phyloP scores from a whole-genome alignment of 1,140 invertebrate species.

The Agrilus planipennis region DNA sequence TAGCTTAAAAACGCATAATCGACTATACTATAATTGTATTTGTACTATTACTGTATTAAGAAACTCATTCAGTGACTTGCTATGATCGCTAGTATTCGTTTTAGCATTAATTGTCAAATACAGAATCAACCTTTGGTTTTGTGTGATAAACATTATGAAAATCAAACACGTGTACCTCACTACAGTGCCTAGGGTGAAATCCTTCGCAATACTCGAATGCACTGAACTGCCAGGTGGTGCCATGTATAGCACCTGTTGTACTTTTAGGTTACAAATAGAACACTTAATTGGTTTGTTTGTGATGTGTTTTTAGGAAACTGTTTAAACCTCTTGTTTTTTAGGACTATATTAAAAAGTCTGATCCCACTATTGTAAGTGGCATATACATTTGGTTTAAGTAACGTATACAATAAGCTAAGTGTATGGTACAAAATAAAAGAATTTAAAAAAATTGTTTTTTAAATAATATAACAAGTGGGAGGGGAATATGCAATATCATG shows the following conservation, averaged over 20 bases:
- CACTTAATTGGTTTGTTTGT: too few species aligned
- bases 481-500: too few species aligned
- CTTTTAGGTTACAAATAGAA: background rate
- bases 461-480: too few species aligned
- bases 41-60: too few species aligned
- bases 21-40: conserved; percentile 7
- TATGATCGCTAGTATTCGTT: background rate
- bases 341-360: too few species aligned
- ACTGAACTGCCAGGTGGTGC: conserved; percentile 3
- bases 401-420: too few species aligned
- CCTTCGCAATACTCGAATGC: conserved; percentile 23
- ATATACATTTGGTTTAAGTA: too few species aligned
- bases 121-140: conserved; percentile 25
- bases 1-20: conserved; percentile 1
- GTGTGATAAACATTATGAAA: conserved; percentile 30
- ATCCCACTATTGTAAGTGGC: too few species aligned
- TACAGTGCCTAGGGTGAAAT: conserved; percentile 29
- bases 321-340: too few species aligned
- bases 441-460: too few species aligned
- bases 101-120: conserved; percentile 3
- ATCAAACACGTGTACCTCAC: conserved; percentile 28
- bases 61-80: conserved; percentile 6
- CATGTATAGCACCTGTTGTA: conserved; percentile 1
- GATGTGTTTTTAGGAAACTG: too few species aligned
- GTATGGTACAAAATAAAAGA: too few species aligned